Conservation (phyloP, 2,113 vertebrate species). For the Rallus limicola region DNA sequence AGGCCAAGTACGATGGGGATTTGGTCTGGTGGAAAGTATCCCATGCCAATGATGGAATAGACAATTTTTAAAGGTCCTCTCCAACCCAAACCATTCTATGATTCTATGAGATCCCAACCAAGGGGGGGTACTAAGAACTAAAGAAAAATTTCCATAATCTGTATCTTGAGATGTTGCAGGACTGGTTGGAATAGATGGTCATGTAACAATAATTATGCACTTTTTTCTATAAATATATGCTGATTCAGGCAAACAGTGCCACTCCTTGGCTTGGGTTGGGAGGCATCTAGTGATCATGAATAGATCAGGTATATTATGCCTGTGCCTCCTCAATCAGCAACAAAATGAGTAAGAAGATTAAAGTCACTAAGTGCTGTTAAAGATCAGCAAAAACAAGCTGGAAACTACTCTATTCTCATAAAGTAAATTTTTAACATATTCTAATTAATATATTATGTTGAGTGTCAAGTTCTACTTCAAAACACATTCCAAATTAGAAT, state of each 20-base stretch:
- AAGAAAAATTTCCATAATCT: background rate
- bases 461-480: background rate
- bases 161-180: background rate
- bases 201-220: background rate
- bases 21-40: background rate
- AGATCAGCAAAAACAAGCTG: background rate
- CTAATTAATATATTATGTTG: background rate
- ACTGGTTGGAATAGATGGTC: background rate
- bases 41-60: background rate
- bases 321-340: background rate
- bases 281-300: background rate
- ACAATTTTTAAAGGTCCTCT: background rate
- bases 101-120: background rate
- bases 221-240: background rate
- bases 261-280: background rate
- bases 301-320: background rate
- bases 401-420: background rate
- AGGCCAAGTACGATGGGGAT: background rate
- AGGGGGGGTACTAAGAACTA: background rate
- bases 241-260: background rate
- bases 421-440: background rate
- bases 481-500: background rate
- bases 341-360: background rate
- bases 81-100: background rate
- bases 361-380: background rate